These are phyloP conservation scores for Craterocephalus amniculus DNA, from an alignment of 2,797 vertebrate species.

Conservation along the genomic window DNA sequence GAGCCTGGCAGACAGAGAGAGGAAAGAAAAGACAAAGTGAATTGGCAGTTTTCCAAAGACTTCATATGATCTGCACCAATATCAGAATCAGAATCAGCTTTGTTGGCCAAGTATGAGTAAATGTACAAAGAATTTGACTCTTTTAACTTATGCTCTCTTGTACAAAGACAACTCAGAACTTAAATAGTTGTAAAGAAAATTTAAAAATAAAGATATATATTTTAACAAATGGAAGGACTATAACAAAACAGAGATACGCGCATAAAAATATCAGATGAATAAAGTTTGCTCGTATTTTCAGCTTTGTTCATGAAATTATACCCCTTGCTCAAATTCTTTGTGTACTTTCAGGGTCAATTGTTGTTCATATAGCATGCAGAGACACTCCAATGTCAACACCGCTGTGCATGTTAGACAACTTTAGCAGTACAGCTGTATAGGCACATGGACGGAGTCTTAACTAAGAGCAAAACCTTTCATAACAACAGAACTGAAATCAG, in stretches of 20 bases:
- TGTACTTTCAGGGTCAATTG: background rate
- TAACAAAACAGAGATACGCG: background rate
- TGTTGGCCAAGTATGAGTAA: no score
- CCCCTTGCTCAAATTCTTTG: background rate
- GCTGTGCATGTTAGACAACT: background rate
- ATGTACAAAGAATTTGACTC: no score
- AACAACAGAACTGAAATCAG: constrained; percentile 36
- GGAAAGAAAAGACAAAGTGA: background rate
- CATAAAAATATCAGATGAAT: background rate
- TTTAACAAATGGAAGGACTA: no score
- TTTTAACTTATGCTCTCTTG: no score
- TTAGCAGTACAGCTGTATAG: constrained; percentile 8
- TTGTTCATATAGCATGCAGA: constrained; percentile 8
- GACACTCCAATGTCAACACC: constrained; percentile 58
- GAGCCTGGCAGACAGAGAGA: constrained; percentile 82
- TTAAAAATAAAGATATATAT: no score
- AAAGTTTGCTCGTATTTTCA: background rate
- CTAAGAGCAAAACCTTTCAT: constrained; percentile 28
- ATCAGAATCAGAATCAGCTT: no score
- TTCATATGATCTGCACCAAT: background rate
- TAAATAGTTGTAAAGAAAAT: no score
- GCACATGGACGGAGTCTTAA: background rate
- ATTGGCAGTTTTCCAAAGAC: background rate
- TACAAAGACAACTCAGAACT: no score
- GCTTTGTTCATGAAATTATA: background rate